These are phyloP conservation scores for Oxyura jamaicensis DNA, from an alignment of 2,113 vertebrate genomes.

Conservation along the genomic window DNA sequence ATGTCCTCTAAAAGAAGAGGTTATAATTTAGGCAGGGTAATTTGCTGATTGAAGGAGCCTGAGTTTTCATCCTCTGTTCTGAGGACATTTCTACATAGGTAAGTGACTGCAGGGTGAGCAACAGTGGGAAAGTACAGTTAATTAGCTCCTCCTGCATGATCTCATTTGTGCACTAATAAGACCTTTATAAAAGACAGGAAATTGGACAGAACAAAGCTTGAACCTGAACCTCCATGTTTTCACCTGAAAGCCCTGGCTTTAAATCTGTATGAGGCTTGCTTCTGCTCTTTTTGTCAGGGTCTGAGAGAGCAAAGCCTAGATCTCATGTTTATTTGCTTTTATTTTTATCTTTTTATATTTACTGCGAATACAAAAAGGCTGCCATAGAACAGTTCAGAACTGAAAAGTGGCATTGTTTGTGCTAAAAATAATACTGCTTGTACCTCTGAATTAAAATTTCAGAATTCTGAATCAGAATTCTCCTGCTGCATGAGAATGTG, in stretches of 20 bases:
- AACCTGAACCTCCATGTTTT: background rate
- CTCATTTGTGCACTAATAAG: background rate
- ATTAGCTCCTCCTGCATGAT: slow-evolving; percentile 15
- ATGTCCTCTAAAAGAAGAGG: background rate
- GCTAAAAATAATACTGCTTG: background rate
- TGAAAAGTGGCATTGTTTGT: background rate
- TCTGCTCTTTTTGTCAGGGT: background rate
- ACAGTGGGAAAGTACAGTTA: background rate
- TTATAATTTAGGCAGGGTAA: background rate
- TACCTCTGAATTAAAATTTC: background rate
- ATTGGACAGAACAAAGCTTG: background rate
- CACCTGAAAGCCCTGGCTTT: background rate
- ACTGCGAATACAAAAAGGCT: background rate
- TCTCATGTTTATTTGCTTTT: background rate
- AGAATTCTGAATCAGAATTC: background rate
- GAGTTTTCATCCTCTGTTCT: background rate
- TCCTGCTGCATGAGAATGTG: background rate
- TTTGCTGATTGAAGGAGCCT: background rate
- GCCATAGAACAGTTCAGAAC: background rate
- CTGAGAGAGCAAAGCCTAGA: background rate
- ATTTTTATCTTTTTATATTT: background rate
- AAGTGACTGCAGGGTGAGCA: background rate
- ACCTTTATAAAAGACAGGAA: background rate
- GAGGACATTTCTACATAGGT: background rate
- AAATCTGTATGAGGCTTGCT: background rate